Percentiles rank a stretch among this genome's conserved stretches.
phyloP scores from a whole-genome alignment of 2,797 vertebrate species.

The Orientallactaga sibirica region DNA sequence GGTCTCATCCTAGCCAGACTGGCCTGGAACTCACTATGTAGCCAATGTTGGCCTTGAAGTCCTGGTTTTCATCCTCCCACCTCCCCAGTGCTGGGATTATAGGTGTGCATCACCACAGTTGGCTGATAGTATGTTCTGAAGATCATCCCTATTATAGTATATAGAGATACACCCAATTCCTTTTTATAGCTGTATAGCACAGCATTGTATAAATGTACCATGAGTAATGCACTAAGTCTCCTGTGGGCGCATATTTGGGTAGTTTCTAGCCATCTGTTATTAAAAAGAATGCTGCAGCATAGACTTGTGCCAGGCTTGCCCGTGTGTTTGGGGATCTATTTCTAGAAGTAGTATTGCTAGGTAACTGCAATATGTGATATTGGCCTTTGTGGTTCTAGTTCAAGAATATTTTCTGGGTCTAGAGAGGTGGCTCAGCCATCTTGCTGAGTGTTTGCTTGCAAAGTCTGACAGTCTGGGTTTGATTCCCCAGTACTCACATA shows the following conservation, averaged over 20 bases:
- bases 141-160: neutral
- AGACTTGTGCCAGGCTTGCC: neutral
- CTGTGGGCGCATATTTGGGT: neutral
- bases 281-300: neutral
- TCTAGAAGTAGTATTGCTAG: neutral
- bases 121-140: slow-evolving; percentile 11
- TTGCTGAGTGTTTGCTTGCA: too few relatives aligned
- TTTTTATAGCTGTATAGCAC: slow-evolving; percentile 2
- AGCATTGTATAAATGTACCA: neutral
- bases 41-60: too few relatives aligned
- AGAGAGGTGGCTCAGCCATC: too few relatives aligned
- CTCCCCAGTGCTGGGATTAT: too few relatives aligned
- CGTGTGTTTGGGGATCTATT: neutral
- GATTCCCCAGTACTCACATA: too few relatives aligned
- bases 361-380: neutral
- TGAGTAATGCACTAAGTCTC: neutral
- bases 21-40: too few relatives aligned
- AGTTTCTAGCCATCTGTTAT: slow-evolving; percentile 13
- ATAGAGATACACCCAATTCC: neutral
- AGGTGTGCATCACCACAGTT: too few relatives aligned
- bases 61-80: too few relatives aligned
- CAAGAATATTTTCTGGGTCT: neutral
- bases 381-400: neutral
- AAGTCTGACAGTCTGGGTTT: too few relatives aligned
- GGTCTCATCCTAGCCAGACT: too few relatives aligned